A percentile compares a stretch with the other conserved stretches of the same genome.
These are phyloP conservation scores for Acronicta aceris DNA, from an alignment of 2,888 invertebrate species.

Conservation along the genomic window DNA sequence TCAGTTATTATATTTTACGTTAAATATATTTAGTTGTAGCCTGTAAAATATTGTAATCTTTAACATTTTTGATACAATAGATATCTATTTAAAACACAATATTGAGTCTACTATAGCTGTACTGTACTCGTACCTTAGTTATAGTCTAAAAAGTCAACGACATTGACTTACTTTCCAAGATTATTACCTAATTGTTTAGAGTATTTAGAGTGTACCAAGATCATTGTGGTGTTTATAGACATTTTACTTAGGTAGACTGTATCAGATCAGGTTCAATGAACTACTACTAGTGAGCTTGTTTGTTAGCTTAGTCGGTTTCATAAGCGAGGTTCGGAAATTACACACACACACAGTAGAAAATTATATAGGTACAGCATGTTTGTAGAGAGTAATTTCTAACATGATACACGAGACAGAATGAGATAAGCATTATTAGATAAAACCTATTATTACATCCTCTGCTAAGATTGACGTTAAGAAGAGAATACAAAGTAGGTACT, in stretches of 20 bases:
- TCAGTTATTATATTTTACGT: no score
- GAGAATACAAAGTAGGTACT: no score
- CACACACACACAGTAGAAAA: background rate
- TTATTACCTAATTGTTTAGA: background rate
- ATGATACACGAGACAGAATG: background rate
- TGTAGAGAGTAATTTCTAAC: background rate
- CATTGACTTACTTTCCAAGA: slow-evolving; percentile 12
- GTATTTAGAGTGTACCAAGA: no score
- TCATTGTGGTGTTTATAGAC: no score
- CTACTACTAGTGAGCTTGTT: background rate
- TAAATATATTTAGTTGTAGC: no score
- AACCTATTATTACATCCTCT: no score
- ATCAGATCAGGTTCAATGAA: no score
- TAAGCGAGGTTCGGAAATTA: background rate
- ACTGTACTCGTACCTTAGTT: background rate
- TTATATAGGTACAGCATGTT: background rate
- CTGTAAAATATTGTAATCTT: no score
- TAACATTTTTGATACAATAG: background rate
- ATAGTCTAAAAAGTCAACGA: background rate
- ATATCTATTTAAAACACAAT: background rate
- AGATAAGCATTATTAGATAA: no score
- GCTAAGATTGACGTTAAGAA: no score
- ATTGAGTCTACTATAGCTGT: background rate
- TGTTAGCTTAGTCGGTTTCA: background rate
- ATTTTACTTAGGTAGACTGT: no score